Evolutionary conservation across 2,888 invertebrate species (phyloP).

Genomic region (Ennomos erosarius): DNA sequence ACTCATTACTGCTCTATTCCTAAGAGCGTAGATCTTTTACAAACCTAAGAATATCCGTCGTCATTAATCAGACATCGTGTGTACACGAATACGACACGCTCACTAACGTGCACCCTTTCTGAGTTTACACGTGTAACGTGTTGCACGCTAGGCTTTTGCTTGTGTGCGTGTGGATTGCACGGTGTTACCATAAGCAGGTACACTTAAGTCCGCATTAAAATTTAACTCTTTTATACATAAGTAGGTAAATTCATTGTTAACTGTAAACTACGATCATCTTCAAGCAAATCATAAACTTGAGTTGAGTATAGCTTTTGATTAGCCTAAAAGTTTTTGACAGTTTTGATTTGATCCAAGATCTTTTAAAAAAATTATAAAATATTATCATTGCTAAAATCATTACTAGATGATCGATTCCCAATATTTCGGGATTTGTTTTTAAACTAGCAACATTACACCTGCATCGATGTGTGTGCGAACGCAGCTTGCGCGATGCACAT

Average conservation of each 20-base stretch:
- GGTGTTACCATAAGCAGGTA: conserved; percentile 33
- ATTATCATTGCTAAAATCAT: too few species aligned
- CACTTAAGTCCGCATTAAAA: background rate
- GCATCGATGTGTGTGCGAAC: conserved; percentile 37
- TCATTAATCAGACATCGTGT: conserved; percentile 55
- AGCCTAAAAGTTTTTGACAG: too few species aligned
- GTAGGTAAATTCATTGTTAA: too few species aligned
- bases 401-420: too few species aligned
- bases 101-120: conserved; percentile 53
- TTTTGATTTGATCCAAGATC: background rate
- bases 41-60: conserved; percentile 51
- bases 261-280: too few species aligned
- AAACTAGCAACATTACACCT: conserved; percentile 28
- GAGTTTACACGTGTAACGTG: conserved; percentile 51
- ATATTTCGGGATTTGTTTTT: too few species aligned
- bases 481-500: conserved; percentile 67
- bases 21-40: conserved; percentile 26
- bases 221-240: too few species aligned
- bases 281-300: too few species aligned
- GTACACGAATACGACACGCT: conserved; percentile 41
- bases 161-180: conserved; percentile 41
- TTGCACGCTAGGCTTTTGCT: conserved; percentile 21
- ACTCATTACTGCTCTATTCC: conserved; percentile 31
- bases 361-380: background rate
- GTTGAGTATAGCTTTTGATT: too few species aligned